Evolutionary conservation across 2,797 vertebrate species (phyloP).

Genomic region (Chelidonichthys spinosus): DNA sequence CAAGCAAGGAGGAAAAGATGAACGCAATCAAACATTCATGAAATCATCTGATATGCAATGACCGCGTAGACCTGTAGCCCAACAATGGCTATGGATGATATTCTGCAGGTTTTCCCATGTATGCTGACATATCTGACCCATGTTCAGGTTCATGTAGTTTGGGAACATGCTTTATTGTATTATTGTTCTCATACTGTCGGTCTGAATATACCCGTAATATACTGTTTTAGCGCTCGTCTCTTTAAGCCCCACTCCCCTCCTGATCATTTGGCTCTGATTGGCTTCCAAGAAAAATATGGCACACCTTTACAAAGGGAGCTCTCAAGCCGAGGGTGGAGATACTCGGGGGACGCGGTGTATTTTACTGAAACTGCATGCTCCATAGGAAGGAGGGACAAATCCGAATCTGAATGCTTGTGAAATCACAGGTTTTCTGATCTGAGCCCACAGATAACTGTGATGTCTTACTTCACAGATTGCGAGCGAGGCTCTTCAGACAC

Average conservation of each 20-base stretch:
- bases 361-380: too few species aligned
- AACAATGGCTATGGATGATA: too few species aligned
- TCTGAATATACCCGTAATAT: background rate
- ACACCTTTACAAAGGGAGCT: background rate
- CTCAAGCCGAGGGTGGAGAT: background rate
- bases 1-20: conserved; percentile 5
- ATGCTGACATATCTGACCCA: background rate
- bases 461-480: too few species aligned
- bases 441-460: too few species aligned
- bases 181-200: background rate
- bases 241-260: too few species aligned
- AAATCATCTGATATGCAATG: background rate
- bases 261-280: background rate
- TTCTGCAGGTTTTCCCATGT: background rate
- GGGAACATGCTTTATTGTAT: background rate
- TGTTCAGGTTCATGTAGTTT: background rate
- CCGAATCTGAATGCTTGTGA: too few species aligned
- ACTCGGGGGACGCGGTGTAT: too few species aligned
- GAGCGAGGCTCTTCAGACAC: too few species aligned
- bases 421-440: too few species aligned
- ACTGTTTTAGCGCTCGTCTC: background rate
- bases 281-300: background rate
- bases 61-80: background rate
- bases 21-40: conserved; percentile 11
- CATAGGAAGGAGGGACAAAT: too few species aligned